Evolutionary conservation across 2,113 vertebrate species (phyloP).

Genomic region (Pomatostomus ruficeps): DNA sequence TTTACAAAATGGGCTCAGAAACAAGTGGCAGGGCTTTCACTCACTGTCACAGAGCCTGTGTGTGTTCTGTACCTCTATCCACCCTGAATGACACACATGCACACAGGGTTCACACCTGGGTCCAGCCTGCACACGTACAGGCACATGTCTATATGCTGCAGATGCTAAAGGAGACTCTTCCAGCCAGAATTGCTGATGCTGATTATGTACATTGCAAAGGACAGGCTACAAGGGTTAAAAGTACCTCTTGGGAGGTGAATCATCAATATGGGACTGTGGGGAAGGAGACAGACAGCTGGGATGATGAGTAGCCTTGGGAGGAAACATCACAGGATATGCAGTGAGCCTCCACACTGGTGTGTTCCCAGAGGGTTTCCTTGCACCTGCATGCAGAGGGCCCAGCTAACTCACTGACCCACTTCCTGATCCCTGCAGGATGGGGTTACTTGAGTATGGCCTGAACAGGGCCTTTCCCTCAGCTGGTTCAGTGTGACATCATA

Average conservation of each 20-base stretch:
- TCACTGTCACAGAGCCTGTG: neutral
- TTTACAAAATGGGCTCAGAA: neutral
- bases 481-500: neutral
- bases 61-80: neutral
- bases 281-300: neutral
- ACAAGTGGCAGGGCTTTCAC: neutral
- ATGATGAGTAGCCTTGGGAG: neutral
- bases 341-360: fast-evolving
- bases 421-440: neutral
- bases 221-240: neutral
- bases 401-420: neutral
- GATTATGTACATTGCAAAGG: neutral
- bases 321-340: neutral
- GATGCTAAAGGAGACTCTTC: neutral
- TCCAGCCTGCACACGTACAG: neutral
- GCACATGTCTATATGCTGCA: neutral
- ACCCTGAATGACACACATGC: neutral
- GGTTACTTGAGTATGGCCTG: neutral
- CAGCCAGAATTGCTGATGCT: neutral
- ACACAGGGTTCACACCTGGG: neutral
- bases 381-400: neutral
- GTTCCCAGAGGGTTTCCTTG: neutral
- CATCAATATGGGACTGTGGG: fast-evolving
- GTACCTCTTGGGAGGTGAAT: neutral
- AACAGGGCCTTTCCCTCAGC: neutral